Evolutionary conservation across 2,113 vertebrate genomes (phyloP), one percentile per base, ranked within the genome.

Genomic region (Tenebrosternarchus preto): DNA sequence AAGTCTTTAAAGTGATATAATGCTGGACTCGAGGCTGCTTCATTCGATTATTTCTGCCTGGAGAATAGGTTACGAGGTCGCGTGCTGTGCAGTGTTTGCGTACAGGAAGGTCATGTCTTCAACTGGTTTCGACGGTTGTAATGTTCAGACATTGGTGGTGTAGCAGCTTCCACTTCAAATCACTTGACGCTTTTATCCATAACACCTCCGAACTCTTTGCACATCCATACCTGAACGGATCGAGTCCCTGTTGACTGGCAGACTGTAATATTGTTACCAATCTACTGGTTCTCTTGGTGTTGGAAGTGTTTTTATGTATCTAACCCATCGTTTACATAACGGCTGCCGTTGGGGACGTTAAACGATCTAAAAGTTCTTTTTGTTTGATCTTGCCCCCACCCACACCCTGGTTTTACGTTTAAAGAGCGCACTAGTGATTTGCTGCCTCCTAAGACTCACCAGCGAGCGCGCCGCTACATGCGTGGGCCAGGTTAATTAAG

Each of bases 281-380:
- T 20, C 12, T 22, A 8, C 12, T 24, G 33, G 36, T 27, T 64
- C 46, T 43, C 56, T 60, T 61, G 24, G 27, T 27, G 20, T 29
- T 5, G 19, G 43, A 63, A 72, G 33, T 19, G 29, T 74, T 74
- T 80, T 74, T 39, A 74, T 39, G 24, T 15, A 20, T 46, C 73
- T 68, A 24, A 64, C n/a, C 57, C 53, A 36, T 27, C 72, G 61
- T 81, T 81, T 57, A 75, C 39, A 70, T 63, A 67, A 43, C 15
- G 53, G 64, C 69, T 9, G 33, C 29, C 7, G 20, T 4, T 20
- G 43, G 19, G 56, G 78, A 55, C 22, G 17, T 11, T 53, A 16
- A 24, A 46, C 31, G 24, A 70, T 53, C 63, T n/a, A 83, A 56
- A 63, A 36, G 68, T 85, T 80, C 77, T 84, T 71, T 75, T 70